Percentiles rank a stretch among this genome's conserved stretches.
These are phyloP conservation scores for Neuroscelio doddi DNA, from an alignment of 2,888 invertebrate genomes.

Conservation along the genomic window DNA sequence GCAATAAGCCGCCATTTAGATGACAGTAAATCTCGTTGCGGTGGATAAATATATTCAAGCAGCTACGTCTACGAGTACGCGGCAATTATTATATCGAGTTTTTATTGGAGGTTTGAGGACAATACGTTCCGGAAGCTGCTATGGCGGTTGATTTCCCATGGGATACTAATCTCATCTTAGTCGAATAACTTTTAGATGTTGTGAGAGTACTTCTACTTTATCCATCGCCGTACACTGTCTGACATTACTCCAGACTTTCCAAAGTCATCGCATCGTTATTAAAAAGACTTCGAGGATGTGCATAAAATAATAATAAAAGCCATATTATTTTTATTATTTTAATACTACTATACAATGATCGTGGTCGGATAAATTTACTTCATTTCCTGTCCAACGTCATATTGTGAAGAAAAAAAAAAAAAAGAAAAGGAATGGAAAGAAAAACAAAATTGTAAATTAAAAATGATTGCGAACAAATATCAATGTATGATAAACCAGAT, in stretches of 20 bases:
- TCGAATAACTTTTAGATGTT: slow-evolving; percentile 60
- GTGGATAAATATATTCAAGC: slow-evolving; percentile 25
- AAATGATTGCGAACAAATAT: too few species aligned
- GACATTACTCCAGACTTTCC: slow-evolving; percentile 20
- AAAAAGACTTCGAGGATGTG: slow-evolving; percentile 12
- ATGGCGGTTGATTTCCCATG: slow-evolving; percentile 66
- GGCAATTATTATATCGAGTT: slow-evolving; percentile 66
- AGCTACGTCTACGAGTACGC: slow-evolving; percentile 45
- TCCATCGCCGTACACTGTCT: slow-evolving; percentile 29
- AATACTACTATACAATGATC: not conserved
- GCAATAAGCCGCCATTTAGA: slow-evolving; percentile 16
- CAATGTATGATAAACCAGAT: too few species aligned
- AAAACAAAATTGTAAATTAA: too few species aligned
- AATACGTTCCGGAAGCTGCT: slow-evolving; percentile 58
- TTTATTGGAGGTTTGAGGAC: slow-evolving; percentile 62
- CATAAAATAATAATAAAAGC: slow-evolving; percentile 2
- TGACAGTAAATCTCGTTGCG: slow-evolving; percentile 20
- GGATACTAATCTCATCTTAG: slow-evolving; percentile 65
- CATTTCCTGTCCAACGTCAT: too few species aligned
- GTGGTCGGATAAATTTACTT: not conserved
- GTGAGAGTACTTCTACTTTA: slow-evolving; percentile 50
- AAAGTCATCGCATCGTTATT: slow-evolving; percentile 13
- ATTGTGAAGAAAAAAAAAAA: too few species aligned
- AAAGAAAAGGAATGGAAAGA: too few species aligned
- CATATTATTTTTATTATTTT: not conserved